Percentiles rank a stretch among this genome's conserved stretches.
Conservation (phyloP, 2,113 vertebrate species). For the Stigmatopora argus region DNA sequence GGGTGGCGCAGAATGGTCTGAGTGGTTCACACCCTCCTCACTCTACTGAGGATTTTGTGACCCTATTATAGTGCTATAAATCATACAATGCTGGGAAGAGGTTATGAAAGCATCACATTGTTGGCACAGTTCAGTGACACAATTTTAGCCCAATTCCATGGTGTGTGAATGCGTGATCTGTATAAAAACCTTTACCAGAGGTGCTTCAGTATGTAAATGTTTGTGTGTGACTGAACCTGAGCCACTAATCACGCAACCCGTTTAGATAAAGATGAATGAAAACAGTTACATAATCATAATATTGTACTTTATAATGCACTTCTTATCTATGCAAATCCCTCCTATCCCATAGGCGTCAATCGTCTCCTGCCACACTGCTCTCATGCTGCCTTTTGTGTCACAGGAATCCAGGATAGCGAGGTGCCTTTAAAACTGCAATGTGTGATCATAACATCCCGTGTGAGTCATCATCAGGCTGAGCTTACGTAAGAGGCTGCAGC, state of each 20-base stretch:
- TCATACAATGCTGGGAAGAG: constrained; percentile 15
- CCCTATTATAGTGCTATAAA: constrained; percentile 30
- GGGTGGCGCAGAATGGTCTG: constrained; percentile 34
- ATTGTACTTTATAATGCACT: constrained; percentile 13
- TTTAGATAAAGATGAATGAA: constrained; percentile 45
- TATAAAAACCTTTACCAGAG: constrained; percentile 24
- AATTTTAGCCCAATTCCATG: constrained; percentile 26
- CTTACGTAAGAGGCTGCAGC: constrained; percentile 59
- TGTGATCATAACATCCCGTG: constrained; percentile 59
- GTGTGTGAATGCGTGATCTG: constrained; percentile 24
- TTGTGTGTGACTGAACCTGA: constrained; percentile 16
- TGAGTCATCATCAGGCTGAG: constrained; percentile 66
- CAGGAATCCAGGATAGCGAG: constrained; percentile 31
- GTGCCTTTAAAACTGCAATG: constrained; percentile 45
- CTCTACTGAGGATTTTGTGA: constrained; percentile 31
- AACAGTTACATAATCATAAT: constrained; percentile 26
- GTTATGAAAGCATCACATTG: constrained; percentile 22
- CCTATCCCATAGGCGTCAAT: neutral
- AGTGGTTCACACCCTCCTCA: constrained; percentile 33
- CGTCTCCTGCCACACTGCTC: constrained; percentile 10
- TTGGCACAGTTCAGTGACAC: constrained; percentile 20
- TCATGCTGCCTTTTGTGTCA: constrained; percentile 19
- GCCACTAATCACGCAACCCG: constrained; percentile 13
- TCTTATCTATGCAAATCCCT: constrained; percentile 22
- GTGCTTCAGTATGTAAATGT: neutral